Evolutionary conservation across 2,888 invertebrate genomes (phyloP).

Genomic region (Drosophila mulleri): DNA sequence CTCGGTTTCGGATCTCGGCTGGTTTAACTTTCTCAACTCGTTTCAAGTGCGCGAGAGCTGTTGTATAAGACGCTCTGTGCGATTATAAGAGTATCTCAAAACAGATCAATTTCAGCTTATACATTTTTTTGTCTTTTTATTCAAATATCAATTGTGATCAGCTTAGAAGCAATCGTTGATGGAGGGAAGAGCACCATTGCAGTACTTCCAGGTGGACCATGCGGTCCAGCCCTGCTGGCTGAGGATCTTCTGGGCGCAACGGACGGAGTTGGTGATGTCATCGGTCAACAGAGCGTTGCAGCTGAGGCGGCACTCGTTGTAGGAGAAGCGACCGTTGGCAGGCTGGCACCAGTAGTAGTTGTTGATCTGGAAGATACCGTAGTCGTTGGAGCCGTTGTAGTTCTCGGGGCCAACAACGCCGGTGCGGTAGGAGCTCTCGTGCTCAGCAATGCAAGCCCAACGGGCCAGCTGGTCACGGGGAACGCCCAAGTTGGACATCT

Average conservation of each 20-base stretch:
- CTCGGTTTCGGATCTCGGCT: slow-evolving; percentile 18
- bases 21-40: slow-evolving; percentile 46
- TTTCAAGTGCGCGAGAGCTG: slow-evolving; percentile 11
- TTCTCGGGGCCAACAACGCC: slow-evolving; percentile 85
- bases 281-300: slow-evolving; percentile 72
- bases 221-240: slow-evolving; percentile 76
- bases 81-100: slow-evolving; percentile 29
- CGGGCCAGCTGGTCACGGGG: slow-evolving; percentile 64
- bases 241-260: slow-evolving; percentile 72
- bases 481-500: slow-evolving; percentile 70
- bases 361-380: slow-evolving; percentile 83
- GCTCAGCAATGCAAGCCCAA: slow-evolving; percentile 79
- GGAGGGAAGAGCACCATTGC: slow-evolving; percentile 61
- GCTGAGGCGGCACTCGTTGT: slow-evolving; percentile 68
- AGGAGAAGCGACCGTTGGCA: slow-evolving; percentile 65
- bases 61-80: slow-evolving; percentile 13
- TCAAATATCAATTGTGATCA: slow-evolving; percentile 21
- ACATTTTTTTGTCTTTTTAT: slow-evolving; percentile 8
- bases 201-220: slow-evolving; percentile 78
- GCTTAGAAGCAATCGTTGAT: slow-evolving; percentile 65
- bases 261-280: slow-evolving; percentile 67
- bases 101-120: neutral
- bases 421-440: slow-evolving; percentile 82
- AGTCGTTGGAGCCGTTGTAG: slow-evolving; percentile 85
- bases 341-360: slow-evolving; percentile 81